A percentile compares a stretch with the other conserved stretches of the same genome.
Evolutionary conservation across 2,888 invertebrate species (phyloP).

Genomic region (Lasioglossum vierecki): DNA sequence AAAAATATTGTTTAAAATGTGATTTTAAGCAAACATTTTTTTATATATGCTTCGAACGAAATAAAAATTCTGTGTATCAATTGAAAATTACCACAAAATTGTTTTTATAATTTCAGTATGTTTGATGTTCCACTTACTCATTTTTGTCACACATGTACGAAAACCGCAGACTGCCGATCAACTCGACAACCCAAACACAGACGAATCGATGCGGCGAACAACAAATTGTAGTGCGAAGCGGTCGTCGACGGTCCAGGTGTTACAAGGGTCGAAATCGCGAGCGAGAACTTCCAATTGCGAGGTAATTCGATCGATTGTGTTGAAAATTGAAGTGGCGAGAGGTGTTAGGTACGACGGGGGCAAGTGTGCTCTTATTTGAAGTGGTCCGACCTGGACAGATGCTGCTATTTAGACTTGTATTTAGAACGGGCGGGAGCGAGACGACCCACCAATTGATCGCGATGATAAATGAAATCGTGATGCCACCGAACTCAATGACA

Average conservation of each 20-base stretch:
- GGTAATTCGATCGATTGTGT: constrained; percentile 9
- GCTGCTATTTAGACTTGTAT: constrained; percentile 3
- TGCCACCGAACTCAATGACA: background rate
- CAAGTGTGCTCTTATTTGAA: background rate
- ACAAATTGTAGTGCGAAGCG: background rate
- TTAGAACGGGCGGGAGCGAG: background rate
- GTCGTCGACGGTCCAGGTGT: constrained; percentile 1
- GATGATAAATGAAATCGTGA: background rate
- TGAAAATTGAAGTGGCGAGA: constrained; percentile 2
- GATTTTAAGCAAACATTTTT: too few species aligned
- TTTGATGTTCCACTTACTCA: background rate
- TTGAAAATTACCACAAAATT: too few species aligned
- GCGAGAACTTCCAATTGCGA: background rate
- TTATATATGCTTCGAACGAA: too few species aligned
- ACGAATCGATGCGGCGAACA: background rate
- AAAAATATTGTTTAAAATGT: background rate
- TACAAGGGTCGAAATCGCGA: background rate
- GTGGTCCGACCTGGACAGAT: background rate
- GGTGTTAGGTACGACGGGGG: background rate
- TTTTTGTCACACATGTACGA: background rate
- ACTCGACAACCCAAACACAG: background rate
- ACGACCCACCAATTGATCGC: background rate
- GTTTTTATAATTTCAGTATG: too few species aligned
- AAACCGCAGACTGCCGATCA: background rate
- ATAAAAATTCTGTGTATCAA: too few species aligned